A percentile compares a stretch with the other conserved stretches of the same genome.
These are phyloP conservation scores for Penaeus chinensis DNA, from an alignment of 1,140 invertebrate genomes.

Conservation along the genomic window DNA sequence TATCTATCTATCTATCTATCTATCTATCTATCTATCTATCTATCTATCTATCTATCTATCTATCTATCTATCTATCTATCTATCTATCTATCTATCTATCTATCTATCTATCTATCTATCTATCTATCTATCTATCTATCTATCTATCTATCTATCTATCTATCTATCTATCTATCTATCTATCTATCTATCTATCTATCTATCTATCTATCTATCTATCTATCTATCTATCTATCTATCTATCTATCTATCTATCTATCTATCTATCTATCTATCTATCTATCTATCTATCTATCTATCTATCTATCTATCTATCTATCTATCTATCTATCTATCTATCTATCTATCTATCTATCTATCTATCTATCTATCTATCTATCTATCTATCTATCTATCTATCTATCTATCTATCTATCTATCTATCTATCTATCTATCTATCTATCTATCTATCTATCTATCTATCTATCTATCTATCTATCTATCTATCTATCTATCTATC, in stretches of 20 bases:
- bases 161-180: accelerated
- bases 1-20: accelerated
- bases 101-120: accelerated
- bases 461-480: accelerated
- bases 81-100: accelerated
- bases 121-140: accelerated
- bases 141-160: accelerated
- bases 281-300: accelerated
- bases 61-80: accelerated
- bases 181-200: accelerated
- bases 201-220: accelerated
- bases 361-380: accelerated
- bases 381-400: accelerated
- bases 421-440: accelerated
- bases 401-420: accelerated
- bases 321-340: accelerated
- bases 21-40: accelerated
- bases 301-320: accelerated
- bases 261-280: accelerated
- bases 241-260: accelerated
- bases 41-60: accelerated
- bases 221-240: accelerated
- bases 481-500: accelerated
- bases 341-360: accelerated
- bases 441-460: accelerated